Conservation (phyloP, 2,888 invertebrate genomes). For the Cheilosia variabilis region DNA sequence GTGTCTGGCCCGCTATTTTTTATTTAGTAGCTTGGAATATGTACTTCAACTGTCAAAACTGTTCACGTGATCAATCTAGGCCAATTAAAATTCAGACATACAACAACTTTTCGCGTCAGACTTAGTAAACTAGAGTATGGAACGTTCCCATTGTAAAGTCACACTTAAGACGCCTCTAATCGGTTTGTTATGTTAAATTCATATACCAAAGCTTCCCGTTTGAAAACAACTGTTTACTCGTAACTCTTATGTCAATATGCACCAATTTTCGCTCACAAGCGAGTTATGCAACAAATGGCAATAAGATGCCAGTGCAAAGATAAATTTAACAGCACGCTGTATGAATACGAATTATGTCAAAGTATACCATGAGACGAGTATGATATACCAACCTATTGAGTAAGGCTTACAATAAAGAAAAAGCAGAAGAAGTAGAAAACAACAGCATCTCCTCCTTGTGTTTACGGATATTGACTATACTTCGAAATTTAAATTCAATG, state of each 20-base stretch:
- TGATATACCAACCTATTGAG: conserved; percentile 13
- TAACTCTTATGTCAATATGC: conserved; percentile 17
- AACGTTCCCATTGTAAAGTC: neutral
- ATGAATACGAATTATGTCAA: conserved; percentile 47
- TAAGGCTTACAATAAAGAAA: neutral
- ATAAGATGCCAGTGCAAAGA: conserved; percentile 11
- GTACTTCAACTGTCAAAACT: no score
- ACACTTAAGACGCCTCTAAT: neutral
- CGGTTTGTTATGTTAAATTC: neutral
- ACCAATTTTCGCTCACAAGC: conserved; percentile 48
- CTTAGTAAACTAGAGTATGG: no score
- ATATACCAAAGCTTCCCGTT: neutral
- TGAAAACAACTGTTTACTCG: conserved; percentile 1
- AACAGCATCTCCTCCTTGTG: conserved; percentile 7
- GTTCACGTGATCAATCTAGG: no score
- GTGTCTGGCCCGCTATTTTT: no score
- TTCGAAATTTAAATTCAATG: conserved; percentile 45
- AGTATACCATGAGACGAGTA: neutral
- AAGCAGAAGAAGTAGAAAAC: neutral
- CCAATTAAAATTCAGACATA: neutral
- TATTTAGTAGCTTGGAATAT: no score
- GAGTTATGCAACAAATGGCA: conserved; percentile 49
- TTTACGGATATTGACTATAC: conserved; percentile 5
- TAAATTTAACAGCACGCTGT: conserved; percentile 19
- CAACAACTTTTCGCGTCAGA: neutral